phyloP scores from a whole-genome alignment of 1,140 invertebrate genomes.

The Samia ricini region DNA sequence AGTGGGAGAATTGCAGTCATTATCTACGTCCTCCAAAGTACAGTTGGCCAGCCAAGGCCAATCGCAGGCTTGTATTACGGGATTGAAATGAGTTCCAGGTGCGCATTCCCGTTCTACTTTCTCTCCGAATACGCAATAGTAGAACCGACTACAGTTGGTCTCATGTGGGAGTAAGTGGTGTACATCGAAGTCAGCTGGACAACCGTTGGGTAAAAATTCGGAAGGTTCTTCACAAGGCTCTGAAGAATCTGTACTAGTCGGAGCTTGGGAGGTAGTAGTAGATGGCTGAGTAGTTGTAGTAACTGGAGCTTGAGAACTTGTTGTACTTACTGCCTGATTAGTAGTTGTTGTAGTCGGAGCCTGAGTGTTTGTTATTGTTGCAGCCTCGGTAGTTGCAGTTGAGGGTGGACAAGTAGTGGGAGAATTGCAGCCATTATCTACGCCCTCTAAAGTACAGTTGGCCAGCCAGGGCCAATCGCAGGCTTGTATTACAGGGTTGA shows the following conservation, averaged over 20 bases:
- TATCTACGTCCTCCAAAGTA: conserved; percentile 1
- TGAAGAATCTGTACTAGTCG: neutral
- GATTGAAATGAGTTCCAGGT: conserved; percentile 10
- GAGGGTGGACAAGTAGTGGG: conserved; percentile 15
- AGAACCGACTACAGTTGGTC: conserved; percentile 43
- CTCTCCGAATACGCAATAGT: conserved; percentile 40
- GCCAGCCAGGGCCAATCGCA: neutral
- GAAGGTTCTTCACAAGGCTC: neutral
- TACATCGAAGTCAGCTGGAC: conserved; percentile 37
- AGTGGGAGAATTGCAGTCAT: neutral
- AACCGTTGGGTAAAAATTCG: conserved; percentile 28
- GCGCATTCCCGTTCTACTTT: conserved; percentile 33
- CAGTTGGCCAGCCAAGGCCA: conserved; percentile 28
- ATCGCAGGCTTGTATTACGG: conserved; percentile 24
- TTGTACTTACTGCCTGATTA: conserved; percentile 2
- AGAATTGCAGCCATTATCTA: too few species aligned
- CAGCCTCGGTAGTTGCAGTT: conserved; percentile 7
- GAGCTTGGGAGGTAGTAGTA: neutral
- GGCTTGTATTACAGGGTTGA: conserved; percentile 3
- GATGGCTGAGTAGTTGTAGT: conserved; percentile 7
- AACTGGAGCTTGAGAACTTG: conserved; percentile 9
- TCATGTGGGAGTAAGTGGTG: conserved; percentile 42
- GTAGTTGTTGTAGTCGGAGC: conserved; percentile 13
- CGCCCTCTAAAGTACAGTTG: too few species aligned
- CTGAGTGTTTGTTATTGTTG: conserved; percentile 13